These are phyloP conservation scores for Drosophila dives DNA, from an alignment of 2,888 invertebrate species.

Conservation along the genomic window DNA sequence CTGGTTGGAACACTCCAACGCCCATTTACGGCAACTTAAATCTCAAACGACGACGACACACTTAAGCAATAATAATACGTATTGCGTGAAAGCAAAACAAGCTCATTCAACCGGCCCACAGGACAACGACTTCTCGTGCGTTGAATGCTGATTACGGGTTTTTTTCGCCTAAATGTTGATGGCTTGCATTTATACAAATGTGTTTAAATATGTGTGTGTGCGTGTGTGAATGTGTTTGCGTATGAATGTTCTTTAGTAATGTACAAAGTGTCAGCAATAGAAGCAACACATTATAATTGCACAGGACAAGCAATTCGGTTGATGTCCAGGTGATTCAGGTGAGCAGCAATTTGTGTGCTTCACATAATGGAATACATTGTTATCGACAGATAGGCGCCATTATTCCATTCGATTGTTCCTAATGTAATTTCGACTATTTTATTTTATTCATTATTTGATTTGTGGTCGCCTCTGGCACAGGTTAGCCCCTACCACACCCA, in stretches of 20 bases:
- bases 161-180: conserved; percentile 33
- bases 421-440: conserved; percentile 71
- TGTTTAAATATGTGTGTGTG: conserved; percentile 23
- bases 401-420: conserved; percentile 50
- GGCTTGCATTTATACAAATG: conserved; percentile 12
- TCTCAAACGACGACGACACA: conserved; percentile 32
- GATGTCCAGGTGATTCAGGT: conserved; percentile 68
- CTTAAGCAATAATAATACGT: conserved; percentile 23
- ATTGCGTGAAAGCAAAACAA: conserved; percentile 70
- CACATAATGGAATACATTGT: conserved; percentile 64
- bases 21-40: conserved; percentile 29
- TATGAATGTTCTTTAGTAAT: conserved; percentile 24
- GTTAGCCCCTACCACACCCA: conserved; percentile 1
- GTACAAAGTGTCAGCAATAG: conserved; percentile 49
- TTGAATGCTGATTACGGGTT: conserved; percentile 32
- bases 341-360: conserved; percentile 67
- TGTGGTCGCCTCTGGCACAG: conserved; percentile 41
- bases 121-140: conserved; percentile 65
- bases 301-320: conserved; percentile 62
- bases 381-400: conserved; percentile 63
- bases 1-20: conserved; percentile 55
- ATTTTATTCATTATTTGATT: conserved; percentile 74
- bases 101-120: conserved; percentile 42
- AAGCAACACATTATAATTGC: conserved; percentile 70
- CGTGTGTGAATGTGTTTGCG: conserved; percentile 11